A percentile compares a stretch with the other conserved stretches of the same genome.
phyloP scores from a whole-genome alignment of 2,113 vertebrate species.

The Dromaius novaehollandiae region DNA sequence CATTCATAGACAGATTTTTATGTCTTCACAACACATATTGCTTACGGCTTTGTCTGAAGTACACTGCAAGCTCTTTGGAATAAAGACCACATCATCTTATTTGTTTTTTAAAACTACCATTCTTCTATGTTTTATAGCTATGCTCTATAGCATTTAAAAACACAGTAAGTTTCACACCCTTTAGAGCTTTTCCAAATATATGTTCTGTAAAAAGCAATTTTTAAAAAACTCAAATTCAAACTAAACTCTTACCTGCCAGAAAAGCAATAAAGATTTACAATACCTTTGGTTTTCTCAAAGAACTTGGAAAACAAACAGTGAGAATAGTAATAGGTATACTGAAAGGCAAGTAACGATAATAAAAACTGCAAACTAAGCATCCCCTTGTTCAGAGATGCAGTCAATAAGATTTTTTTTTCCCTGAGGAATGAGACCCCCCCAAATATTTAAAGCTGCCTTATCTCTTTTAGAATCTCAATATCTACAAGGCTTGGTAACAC shows the following conservation, averaged over 20 bases:
- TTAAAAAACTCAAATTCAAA: not conserved
- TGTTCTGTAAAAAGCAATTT: not conserved
- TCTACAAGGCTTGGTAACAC: slow-evolving; percentile 40
- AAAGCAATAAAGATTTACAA: not conserved
- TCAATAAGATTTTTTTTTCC: slow-evolving; percentile 41
- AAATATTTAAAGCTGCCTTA: slow-evolving; percentile 24
- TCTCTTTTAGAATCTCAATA: slow-evolving; percentile 56
- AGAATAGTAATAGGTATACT: not conserved
- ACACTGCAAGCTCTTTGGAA: not conserved
- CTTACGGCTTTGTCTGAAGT: not conserved
- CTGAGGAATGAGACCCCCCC: slow-evolving; percentile 24
- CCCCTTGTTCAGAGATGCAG: not conserved
- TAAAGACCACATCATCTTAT: not conserved
- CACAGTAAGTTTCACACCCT: not conserved
- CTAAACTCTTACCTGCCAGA: slow-evolving; percentile 16
- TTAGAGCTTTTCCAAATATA: not conserved
- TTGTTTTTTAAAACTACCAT: not conserved
- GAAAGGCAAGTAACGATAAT: slow-evolving; percentile 28
- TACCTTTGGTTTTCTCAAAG: not conserved
- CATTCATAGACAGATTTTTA: not conserved
- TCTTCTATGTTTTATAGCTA: not conserved
- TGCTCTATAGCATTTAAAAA: not conserved
- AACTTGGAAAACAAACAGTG: not conserved
- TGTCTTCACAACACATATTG: not conserved
- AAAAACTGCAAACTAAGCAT: slow-evolving; percentile 34